A percentile compares a stretch with the other conserved stretches of the same genome.
Evolutionary conservation across 2,888 invertebrate species (phyloP).

Genomic region (Xylota segnis): DNA sequence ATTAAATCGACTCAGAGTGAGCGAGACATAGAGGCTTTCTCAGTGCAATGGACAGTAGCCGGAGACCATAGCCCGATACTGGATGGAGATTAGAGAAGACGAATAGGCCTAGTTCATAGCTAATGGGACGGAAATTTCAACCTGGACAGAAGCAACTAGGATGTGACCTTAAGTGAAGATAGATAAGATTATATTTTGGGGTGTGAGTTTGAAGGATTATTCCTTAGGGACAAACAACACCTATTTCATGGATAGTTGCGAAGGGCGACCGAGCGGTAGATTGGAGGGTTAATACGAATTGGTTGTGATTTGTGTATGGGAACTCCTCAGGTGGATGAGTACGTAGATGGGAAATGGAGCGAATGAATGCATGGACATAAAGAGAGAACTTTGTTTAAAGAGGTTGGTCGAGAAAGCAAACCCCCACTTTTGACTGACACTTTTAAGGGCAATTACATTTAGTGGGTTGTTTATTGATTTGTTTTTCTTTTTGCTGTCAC

Average conservation of each 20-base stretch:
- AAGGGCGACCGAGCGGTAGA: constrained; percentile 33
- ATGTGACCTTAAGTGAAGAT: constrained; percentile 65
- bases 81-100: constrained; percentile 73
- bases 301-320: constrained; percentile 65
- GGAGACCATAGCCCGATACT: constrained; percentile 42
- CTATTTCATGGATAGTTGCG: constrained; percentile 68
- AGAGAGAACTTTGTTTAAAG: neutral
- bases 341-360: constrained; percentile 38
- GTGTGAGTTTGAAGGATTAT: constrained; percentile 63
- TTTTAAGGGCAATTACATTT: constrained; percentile 58
- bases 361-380: constrained; percentile 23
- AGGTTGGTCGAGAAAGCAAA: neutral
- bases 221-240: constrained; percentile 62
- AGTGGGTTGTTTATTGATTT: constrained; percentile 62
- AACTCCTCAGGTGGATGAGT: constrained; percentile 47
- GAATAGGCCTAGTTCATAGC: constrained; percentile 72
- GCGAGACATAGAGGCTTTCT: neutral
- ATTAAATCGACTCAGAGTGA: constrained; percentile 1
- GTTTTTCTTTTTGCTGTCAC: constrained; percentile 18
- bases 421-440: constrained; percentile 61
- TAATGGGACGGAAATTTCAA: constrained; percentile 72
- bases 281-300: constrained; percentile 24
- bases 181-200: constrained; percentile 68
- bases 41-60: constrained; percentile 56
- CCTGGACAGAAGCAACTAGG: constrained; percentile 43